Conservation (phyloP, 2,888 invertebrate species). For the Nymphalis polychloros region DNA sequence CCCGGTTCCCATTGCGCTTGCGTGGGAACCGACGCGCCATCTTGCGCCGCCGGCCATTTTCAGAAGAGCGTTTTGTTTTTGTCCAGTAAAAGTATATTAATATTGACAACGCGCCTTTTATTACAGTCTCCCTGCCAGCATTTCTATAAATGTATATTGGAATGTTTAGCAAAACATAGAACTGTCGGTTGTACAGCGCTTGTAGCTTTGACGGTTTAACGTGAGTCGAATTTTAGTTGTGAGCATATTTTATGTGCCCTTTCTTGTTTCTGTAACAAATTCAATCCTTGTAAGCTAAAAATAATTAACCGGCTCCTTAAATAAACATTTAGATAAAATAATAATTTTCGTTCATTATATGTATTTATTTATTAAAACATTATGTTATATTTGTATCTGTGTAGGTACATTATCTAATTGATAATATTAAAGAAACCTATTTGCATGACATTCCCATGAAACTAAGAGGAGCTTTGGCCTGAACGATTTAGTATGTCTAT, state of each 20-base stretch:
- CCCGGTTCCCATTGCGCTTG: conserved; percentile 65
- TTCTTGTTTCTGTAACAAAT: background rate
- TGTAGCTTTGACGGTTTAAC: background rate
- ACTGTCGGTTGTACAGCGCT: background rate
- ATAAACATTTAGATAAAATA: too few species aligned
- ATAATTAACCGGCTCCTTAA: too few species aligned
- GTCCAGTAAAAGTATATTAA: conserved; percentile 53
- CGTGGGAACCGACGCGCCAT: conserved; percentile 71
- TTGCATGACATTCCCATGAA: background rate
- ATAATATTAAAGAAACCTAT: too few species aligned
- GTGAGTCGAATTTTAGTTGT: conserved; percentile 1
- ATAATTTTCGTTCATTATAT: too few species aligned
- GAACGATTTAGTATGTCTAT: conserved; percentile 8
- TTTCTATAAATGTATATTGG: conserved; percentile 23
- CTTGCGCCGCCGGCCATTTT: conserved; percentile 60
- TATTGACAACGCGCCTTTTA: conserved; percentile 39
- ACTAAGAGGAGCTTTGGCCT: background rate
- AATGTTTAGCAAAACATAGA: conserved; percentile 14
- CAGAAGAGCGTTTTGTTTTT: conserved; percentile 51
- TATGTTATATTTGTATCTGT: too few species aligned
- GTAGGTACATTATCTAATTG: too few species aligned
- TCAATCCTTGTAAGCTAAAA: background rate
- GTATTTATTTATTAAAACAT: too few species aligned
- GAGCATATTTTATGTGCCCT: background rate
- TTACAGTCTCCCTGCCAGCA: conserved; percentile 4